These are phyloP conservation scores for Tineola bisselliella DNA, from an alignment of 2,888 invertebrate genomes.

Conservation along the genomic window DNA sequence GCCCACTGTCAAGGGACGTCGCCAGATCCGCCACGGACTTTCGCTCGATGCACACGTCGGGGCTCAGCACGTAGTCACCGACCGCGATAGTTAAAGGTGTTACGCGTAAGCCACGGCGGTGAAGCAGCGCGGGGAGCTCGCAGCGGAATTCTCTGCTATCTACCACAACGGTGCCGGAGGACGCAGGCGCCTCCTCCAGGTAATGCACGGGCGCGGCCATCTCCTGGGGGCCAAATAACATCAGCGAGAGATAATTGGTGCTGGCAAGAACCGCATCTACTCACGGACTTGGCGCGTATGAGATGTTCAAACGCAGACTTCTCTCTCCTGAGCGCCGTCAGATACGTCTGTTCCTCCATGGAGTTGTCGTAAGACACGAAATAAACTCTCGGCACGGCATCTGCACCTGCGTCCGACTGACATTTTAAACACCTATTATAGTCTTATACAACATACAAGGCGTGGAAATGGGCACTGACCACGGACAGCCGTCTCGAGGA, in stretches of 20 bases:
- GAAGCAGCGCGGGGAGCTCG: conserved; percentile 92
- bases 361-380: conserved; percentile 92
- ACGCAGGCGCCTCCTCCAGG: conserved; percentile 81
- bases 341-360: conserved; percentile 96
- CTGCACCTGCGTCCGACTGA: conserved; percentile 17
- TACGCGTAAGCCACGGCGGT: conserved; percentile 91
- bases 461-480: too few relatives aligned
- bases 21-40: conserved; percentile 97
- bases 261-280: conserved; percentile 53
- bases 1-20: conserved; percentile 93
- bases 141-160: conserved; percentile 98
- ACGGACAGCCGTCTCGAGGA: conserved; percentile 78
- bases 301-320: conserved; percentile 94
- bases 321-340: conserved; percentile 89
- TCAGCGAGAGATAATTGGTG: conserved; percentile 25
- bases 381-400: conserved; percentile 76
- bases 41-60: conserved; percentile 95
- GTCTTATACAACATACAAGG: too few relatives aligned
- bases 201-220: conserved; percentile 90
- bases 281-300: conserved; percentile 91
- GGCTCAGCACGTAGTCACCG: conserved; percentile 97
- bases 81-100: conserved; percentile 89
- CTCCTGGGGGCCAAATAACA: conserved; percentile 50
- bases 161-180: conserved; percentile 75
- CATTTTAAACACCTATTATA: too few relatives aligned